These are phyloP conservation scores for Platycheirus albimanus DNA, from an alignment of 2,888 invertebrate species.

Conservation along the genomic window DNA sequence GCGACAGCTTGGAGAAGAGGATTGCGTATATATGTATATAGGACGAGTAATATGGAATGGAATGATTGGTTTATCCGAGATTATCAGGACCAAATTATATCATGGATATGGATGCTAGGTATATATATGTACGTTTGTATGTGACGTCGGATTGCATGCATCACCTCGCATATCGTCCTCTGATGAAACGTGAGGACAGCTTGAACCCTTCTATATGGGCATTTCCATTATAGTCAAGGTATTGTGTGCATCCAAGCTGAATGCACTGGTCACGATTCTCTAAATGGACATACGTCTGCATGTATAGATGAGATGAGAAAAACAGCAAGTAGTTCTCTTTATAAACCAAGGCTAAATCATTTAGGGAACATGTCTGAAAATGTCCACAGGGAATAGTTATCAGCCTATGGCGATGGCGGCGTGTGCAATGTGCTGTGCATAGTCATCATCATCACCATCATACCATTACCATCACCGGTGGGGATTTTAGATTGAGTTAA, in stretches of 20 bases:
- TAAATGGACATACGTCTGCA: slow-evolving; percentile 45
- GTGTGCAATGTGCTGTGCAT: no score
- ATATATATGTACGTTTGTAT: not conserved
- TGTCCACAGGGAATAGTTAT: slow-evolving; percentile 8
- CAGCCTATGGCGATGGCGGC: not conserved
- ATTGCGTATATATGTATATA: slow-evolving; percentile 23
- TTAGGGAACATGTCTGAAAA: slow-evolving; percentile 43
- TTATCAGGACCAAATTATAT: slow-evolving; percentile 71
- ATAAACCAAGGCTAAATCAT: slow-evolving; percentile 60
- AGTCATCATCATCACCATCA: slow-evolving; percentile 20
- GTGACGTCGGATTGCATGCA: not conserved
- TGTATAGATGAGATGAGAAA: no score
- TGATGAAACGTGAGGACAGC: slow-evolving; percentile 40
- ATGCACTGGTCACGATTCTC: slow-evolving; percentile 61
- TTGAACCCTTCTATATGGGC: slow-evolving; percentile 7
- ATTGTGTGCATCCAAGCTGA: slow-evolving; percentile 39
- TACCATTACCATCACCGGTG: no score
- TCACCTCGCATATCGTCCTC: slow-evolving; percentile 9
- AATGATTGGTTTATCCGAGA: slow-evolving; percentile 73
- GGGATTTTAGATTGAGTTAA: slow-evolving; percentile 13
- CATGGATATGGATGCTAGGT: slow-evolving; percentile 28
- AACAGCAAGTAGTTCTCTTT: slow-evolving; percentile 36
- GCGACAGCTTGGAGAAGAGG: slow-evolving; percentile 44
- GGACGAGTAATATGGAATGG: slow-evolving; percentile 26
- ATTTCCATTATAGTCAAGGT: slow-evolving; percentile 39